Conservation (phyloP, 1,140 invertebrate genomes). For the Cydia pomonella region DNA sequence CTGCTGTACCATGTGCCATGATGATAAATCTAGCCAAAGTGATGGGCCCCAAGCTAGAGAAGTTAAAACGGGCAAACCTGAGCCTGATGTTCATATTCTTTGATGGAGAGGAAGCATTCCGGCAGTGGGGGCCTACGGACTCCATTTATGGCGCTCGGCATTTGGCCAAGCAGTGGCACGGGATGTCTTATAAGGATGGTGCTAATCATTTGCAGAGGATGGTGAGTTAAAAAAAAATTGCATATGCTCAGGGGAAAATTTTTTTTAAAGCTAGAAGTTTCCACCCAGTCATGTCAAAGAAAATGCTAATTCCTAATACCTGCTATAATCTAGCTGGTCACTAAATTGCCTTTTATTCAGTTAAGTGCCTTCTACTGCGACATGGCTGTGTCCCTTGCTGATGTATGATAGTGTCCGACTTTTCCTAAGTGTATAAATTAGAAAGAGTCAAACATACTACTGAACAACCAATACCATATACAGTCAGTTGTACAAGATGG, state of each 20-base stretch:
- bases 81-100: constrained; percentile 98
- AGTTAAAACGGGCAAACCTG: constrained; percentile 81
- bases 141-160: constrained; percentile 97
- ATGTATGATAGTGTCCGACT: no score
- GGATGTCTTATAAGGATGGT: constrained; percentile 75
- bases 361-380: no score
- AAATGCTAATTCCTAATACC: no score
- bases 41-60: constrained; percentile 82
- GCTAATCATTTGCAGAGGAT: constrained; percentile 86
- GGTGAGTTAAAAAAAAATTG: constrained; percentile 72
- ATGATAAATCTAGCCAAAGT: constrained; percentile 93
- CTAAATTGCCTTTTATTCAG: no score
- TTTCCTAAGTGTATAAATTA: no score
- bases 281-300: no score
- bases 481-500: no score
- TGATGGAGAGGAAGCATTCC: constrained; percentile 99
- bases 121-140: constrained; percentile 91
- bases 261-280: neutral
- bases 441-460: no score
- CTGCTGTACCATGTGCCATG: constrained; percentile 98
- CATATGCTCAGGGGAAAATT: neutral
- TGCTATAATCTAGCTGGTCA: no score
- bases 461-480: no score
- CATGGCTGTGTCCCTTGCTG: no score
- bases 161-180: constrained; percentile 89